Evolutionary conservation across 2,797 vertebrate genomes (phyloP).

Genomic region (Hoplostethus mediterraneus): DNA sequence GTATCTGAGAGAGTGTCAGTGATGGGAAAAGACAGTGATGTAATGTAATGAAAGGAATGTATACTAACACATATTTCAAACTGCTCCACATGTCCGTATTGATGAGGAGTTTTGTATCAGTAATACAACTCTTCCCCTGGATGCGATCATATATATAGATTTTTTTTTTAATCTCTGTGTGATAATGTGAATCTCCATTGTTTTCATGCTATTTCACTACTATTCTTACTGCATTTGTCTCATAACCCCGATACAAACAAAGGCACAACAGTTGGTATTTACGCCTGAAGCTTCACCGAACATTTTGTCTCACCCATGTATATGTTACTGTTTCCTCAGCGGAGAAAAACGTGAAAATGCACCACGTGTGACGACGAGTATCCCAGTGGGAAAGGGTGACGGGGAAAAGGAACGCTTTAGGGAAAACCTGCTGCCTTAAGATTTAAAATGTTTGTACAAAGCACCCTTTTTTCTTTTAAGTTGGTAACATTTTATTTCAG

Average conservation of each 20-base stretch:
- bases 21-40: background rate
- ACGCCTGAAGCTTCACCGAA: background rate
- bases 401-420: constrained; percentile 48
- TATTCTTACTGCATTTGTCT: background rate
- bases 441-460: constrained; percentile 66
- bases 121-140: background rate
- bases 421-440: constrained; percentile 77
- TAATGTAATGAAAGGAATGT: background rate
- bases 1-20: background rate
- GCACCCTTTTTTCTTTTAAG: constrained; percentile 44
- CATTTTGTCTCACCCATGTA: background rate
- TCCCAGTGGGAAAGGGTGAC: background rate
- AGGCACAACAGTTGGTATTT: background rate
- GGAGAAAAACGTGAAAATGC: constrained; percentile 22
- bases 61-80: no score
- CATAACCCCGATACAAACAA: background rate
- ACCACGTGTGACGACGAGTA: constrained; percentile 14
- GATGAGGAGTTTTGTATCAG: background rate
- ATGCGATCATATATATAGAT: background rate
- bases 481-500: constrained; percentile 34
- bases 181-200: background rate
- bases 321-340: constrained; percentile 2
- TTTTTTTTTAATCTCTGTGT: background rate
- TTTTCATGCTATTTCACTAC: background rate
- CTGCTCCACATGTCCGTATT: background rate